phyloP scores from a whole-genome alignment of 2,113 vertebrate genomes.

The Toxostoma redivivum region DNA sequence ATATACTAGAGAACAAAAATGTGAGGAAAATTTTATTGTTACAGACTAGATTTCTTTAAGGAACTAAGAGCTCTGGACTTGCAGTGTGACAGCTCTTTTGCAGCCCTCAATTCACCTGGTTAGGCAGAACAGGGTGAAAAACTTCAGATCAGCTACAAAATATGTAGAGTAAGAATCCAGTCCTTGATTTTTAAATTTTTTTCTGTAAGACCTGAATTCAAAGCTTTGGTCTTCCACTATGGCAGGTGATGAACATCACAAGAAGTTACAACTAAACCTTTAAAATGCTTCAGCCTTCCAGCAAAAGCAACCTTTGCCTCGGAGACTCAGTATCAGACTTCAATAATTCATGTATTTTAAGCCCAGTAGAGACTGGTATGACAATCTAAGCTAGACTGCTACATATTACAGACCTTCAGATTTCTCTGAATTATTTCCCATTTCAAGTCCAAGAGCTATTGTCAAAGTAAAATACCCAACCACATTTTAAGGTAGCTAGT shows the following conservation, averaged over 20 bases:
- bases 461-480: neutral
- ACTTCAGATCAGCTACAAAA: neutral
- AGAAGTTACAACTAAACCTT: conserved; percentile 3
- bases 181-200: neutral
- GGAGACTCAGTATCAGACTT: neutral
- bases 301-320: neutral
- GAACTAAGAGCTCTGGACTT: neutral
- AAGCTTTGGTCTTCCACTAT: neutral
- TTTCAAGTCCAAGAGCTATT: neutral
- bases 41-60: neutral
- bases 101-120: neutral
- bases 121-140: neutral
- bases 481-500: neutral
- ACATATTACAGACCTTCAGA: neutral
- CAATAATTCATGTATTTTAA: conserved; percentile 39
- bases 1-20: neutral
- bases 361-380: neutral
- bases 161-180: neutral
- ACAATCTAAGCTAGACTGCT: neutral
- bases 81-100: neutral
- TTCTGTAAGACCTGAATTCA: neutral
- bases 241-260: neutral
- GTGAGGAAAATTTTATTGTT: neutral
- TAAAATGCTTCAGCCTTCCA: neutral
- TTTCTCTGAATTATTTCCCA: neutral